Percentiles rank a stretch among this genome's conserved stretches.
Conservation (phyloP, 1,140 invertebrate genomes). For the Agrilus planipennis region DNA sequence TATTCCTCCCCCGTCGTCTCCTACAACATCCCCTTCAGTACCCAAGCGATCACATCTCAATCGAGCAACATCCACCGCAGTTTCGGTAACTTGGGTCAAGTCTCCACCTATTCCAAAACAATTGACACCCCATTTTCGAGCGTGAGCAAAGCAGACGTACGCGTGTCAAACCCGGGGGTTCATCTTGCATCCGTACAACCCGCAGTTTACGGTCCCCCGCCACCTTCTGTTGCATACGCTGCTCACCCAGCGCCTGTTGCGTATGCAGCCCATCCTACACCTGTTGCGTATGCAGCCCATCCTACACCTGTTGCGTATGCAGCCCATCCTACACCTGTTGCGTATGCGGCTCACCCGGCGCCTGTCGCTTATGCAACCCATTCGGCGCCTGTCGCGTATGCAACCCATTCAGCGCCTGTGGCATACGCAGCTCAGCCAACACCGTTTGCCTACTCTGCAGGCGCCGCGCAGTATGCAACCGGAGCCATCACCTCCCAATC, state of each 20-base stretch:
- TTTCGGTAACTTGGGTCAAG: slow-evolving; percentile 48
- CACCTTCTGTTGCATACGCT: slow-evolving; percentile 24
- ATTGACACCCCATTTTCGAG: slow-evolving; percentile 57
- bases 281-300: no score
- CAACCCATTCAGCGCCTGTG: slow-evolving; percentile 18
- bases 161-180: slow-evolving; percentile 49
- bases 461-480: slow-evolving; percentile 35
- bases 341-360: slow-evolving; percentile 16
- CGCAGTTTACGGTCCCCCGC: slow-evolving; percentile 14
- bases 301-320: slow-evolving; percentile 16
- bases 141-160: slow-evolving; percentile 48
- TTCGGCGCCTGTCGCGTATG: slow-evolving; percentile 18
- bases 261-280: slow-evolving; percentile 48
- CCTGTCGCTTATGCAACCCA: no score
- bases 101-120: slow-evolving; percentile 50
- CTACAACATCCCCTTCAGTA: slow-evolving; percentile 36
- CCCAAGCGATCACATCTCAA: slow-evolving; percentile 42
- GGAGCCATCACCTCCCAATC: slow-evolving; percentile 44
- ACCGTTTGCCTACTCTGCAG: no score
- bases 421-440: no score
- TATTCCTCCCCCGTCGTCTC: slow-evolving; percentile 20
- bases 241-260: slow-evolving; percentile 36
- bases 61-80: slow-evolving; percentile 48
- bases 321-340: slow-evolving; percentile 13
- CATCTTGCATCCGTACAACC: slow-evolving; percentile 24